Percentiles rank a stretch among this genome's conserved stretches.
Conservation (phyloP, 1,140 invertebrate genomes). For the Hirudo medicinalis region DNA sequence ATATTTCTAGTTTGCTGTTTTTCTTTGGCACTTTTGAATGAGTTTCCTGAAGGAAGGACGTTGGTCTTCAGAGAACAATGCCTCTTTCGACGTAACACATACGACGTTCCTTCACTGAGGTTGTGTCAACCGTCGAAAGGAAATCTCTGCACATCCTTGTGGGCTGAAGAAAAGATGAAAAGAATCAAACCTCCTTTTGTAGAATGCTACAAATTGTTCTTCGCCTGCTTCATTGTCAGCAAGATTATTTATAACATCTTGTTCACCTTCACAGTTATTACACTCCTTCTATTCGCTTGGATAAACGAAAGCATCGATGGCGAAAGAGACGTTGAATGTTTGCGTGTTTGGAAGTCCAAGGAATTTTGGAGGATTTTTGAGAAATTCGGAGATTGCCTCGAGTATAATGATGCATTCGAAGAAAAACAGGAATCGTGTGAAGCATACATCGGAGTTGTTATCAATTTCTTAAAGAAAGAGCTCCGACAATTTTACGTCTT, state of each 20-base stretch:
- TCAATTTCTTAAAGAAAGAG: no score
- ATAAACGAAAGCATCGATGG: constrained; percentile 1
- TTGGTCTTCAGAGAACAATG: neutral
- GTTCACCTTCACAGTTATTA: neutral
- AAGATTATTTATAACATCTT: constrained; percentile 10
- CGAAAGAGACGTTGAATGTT: neutral
- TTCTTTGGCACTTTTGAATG: no score
- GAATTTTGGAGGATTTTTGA: no score
- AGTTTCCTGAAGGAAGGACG: no score
- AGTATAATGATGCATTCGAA: no score
- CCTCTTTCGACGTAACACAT: neutral
- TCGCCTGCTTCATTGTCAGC: neutral
- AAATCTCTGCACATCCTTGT: neutral
- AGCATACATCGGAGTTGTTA: no score
- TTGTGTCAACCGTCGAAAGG: neutral
- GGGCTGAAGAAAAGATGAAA: no score
- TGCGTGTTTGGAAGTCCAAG: neutral
- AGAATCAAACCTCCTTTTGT: no score
- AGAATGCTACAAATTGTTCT: neutral
- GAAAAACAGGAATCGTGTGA: no score
- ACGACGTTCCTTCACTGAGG: neutral
- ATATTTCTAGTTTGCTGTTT: neutral
- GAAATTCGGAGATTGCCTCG: no score
- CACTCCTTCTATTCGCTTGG: neutral
- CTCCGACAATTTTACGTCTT: no score